phyloP scores from a whole-genome alignment of 1,140 invertebrate species.

The Solen grandis region DNA sequence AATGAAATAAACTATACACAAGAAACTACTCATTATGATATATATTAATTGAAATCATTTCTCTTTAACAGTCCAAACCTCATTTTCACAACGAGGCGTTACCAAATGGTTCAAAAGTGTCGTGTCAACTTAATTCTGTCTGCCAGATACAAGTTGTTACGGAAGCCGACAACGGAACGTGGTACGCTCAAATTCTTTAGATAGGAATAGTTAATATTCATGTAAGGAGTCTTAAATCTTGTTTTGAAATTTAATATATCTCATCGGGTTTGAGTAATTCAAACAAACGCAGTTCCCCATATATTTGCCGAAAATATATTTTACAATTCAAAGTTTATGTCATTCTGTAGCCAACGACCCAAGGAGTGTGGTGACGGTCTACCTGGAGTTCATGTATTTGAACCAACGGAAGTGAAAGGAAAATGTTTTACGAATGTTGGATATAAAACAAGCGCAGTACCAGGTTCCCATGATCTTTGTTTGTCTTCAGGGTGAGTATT shows the following conservation, averaged over 20 bases:
- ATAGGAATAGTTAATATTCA: no score
- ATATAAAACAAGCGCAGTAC: not conserved
- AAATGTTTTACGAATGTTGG: not conserved
- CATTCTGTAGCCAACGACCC: not conserved
- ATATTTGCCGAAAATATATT: no score
- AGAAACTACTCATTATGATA: no score
- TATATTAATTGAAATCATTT: no score
- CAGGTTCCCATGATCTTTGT: not conserved
- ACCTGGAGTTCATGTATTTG: not conserved
- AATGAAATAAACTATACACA: no score
- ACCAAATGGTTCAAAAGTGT: not conserved
- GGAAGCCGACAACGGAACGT: not conserved
- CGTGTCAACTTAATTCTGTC: not conserved
- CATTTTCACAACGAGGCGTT: not conserved
- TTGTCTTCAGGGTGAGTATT: not conserved
- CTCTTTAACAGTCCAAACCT: not conserved
- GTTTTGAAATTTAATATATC: no score
- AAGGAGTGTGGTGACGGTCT: not conserved
- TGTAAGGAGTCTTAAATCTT: no score
- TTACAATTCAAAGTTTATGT: no score
- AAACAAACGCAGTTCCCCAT: no score
- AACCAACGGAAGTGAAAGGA: not conserved
- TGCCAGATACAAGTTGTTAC: not conserved
- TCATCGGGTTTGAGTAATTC: no score
- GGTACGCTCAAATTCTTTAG: no score